Evolutionary conservation across 2,888 invertebrate genomes (phyloP).

Genomic region (Scaptomyza tumidula): DNA sequence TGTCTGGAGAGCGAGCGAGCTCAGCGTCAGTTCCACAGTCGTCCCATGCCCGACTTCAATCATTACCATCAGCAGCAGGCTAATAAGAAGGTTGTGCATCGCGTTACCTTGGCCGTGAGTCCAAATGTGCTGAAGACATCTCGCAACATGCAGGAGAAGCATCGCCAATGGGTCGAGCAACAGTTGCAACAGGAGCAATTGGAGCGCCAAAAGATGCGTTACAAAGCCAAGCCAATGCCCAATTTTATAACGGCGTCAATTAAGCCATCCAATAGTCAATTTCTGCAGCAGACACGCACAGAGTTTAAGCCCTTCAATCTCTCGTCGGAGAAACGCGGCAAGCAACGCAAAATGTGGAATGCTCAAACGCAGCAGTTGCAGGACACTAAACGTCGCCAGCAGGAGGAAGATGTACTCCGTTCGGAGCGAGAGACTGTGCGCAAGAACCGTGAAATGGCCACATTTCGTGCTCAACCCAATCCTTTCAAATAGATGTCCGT

Average conservation of each 20-base stretch:
- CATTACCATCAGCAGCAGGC: conserved; percentile 44
- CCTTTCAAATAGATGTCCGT: conserved; percentile 41
- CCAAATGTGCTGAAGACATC: conserved; percentile 67
- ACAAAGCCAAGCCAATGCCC: conserved; percentile 25
- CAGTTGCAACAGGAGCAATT: conserved; percentile 8
- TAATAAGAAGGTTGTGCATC: conserved; percentile 39
- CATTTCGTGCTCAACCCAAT: conserved; percentile 59
- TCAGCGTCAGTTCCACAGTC: conserved; percentile 67
- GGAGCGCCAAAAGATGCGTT: neutral
- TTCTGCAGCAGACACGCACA: neutral
- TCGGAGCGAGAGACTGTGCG: conserved; percentile 35
- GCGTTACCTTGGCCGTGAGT: conserved; percentile 54
- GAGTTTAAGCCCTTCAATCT: conserved; percentile 57
- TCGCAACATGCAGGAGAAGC: conserved; percentile 37
- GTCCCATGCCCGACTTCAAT: conserved; percentile 70
- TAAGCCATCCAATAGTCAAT: conserved; percentile 30
- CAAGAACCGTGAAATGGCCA: conserved; percentile 55
- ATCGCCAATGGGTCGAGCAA: conserved; percentile 36
- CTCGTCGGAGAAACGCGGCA: conserved; percentile 51
- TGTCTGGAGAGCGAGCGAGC: conserved; percentile 42
- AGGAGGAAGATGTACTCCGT: conserved; percentile 28
- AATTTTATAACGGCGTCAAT: conserved; percentile 10
- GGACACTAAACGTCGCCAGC: conserved; percentile 45
- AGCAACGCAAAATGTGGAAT: conserved; percentile 63
- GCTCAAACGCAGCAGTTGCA: conserved; percentile 22